Conservation (phyloP, 2,113 vertebrate genomes). For the Chloroceryle aenea region DNA sequence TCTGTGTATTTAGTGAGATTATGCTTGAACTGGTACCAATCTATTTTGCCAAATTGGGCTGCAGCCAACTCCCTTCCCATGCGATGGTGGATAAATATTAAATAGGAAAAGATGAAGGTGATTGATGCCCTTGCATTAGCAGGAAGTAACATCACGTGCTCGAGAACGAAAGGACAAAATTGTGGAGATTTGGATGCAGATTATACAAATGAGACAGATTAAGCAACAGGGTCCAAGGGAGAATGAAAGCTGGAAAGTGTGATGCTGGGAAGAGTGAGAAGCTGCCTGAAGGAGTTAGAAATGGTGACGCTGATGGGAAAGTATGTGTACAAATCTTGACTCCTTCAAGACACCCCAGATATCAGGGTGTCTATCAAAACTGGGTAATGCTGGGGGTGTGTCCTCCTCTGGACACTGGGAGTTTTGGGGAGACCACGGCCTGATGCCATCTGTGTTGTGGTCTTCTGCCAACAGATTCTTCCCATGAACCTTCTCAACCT, state of each 20-base stretch:
- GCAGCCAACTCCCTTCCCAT: slow-evolving; percentile 48
- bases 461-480: neutral
- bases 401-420: neutral
- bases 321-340: accelerated
- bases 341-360: neutral
- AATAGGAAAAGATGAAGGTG: slow-evolving; percentile 37
- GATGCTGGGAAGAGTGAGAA: neutral
- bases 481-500: neutral
- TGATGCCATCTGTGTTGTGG: accelerated
- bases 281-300: neutral
- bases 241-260: neutral
- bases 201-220: neutral
- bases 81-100: slow-evolving; percentile 64
- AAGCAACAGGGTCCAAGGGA: neutral
- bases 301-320: neutral
- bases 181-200: neutral
- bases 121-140: slow-evolving; percentile 52
- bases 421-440: neutral
- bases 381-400: accelerated
- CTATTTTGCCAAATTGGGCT: slow-evolving; percentile 46
- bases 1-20: slow-evolving; percentile 59
- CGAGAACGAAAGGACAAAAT: neutral
- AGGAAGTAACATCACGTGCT: neutral
- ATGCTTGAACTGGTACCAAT: slow-evolving; percentile 44
- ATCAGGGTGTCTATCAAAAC: too few relatives aligned